Percentiles rank a stretch among this genome's conserved stretches.
Evolutionary conservation across 2,888 invertebrate species (phyloP).

Genomic region (Epistrophe grossulariae): DNA sequence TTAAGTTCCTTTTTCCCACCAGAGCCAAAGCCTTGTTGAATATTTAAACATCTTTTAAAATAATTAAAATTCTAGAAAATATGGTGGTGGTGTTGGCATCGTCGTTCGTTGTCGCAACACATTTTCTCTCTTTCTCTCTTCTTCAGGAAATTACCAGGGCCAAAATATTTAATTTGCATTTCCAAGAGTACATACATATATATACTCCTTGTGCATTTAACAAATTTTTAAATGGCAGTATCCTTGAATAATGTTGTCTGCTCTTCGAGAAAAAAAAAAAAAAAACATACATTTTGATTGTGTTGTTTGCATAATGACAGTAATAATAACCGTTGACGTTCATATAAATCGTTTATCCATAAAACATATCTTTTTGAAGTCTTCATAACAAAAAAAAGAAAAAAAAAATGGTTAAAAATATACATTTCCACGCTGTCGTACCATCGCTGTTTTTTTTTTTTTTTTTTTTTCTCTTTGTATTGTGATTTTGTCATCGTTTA

Average conservation of each 20-base stretch:
- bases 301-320: slow-evolving; percentile 49
- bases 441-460: not conserved
- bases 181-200: too few relatives aligned
- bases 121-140: too few relatives aligned
- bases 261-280: not conserved
- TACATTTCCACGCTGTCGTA: slow-evolving; percentile 33
- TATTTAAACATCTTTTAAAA: slow-evolving; percentile 37
- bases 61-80: slow-evolving; percentile 38
- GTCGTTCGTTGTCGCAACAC: too few relatives aligned
- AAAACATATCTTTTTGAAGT: slow-evolving; percentile 32
- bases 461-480: not conserved
- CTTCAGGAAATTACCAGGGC: slow-evolving; percentile 9
- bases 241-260: slow-evolving; percentile 38
- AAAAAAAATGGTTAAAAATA: slow-evolving; percentile 10
- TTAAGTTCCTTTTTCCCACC: not conserved
- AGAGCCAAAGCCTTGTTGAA: not conserved
- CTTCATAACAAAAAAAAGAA: not conserved
- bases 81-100: not conserved
- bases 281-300: not conserved
- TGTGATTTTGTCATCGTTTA: slow-evolving; percentile 24
- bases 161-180: slow-evolving; percentile 57
- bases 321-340: slow-evolving; percentile 49
- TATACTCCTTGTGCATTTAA: slow-evolving; percentile 7
- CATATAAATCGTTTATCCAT: slow-evolving; percentile 54
- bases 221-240: slow-evolving; percentile 22